These are phyloP conservation scores for Metopolophium dirhodum DNA, from an alignment of 1,140 invertebrate genomes.

Conservation along the genomic window DNA sequence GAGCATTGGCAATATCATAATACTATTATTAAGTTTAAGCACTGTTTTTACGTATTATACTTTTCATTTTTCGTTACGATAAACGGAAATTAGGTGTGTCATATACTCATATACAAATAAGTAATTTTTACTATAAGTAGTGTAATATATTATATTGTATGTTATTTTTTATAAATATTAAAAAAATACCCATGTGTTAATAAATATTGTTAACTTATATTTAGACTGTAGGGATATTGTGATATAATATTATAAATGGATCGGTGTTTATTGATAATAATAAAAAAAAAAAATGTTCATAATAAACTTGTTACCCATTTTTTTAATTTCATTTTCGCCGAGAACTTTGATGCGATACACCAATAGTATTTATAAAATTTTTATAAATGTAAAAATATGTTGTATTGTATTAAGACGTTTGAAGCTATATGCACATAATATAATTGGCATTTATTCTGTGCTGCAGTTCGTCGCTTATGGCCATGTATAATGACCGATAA, in stretches of 20 bases:
- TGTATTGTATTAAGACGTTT: no score
- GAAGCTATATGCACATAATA: no score
- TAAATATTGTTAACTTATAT: constrained; percentile 24
- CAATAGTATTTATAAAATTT: no score
- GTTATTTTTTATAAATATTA: constrained; percentile 39
- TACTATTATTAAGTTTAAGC: neutral
- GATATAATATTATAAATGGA: constrained; percentile 43
- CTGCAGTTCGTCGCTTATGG: no score
- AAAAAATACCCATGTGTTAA: constrained; percentile 5
- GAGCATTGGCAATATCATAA: neutral
- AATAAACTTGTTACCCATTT: neutral
- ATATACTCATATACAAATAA: neutral
- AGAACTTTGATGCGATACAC: no score
- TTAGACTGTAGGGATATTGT: constrained; percentile 33
- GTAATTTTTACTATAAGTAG: neutral
- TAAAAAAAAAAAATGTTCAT: constrained; percentile 3
- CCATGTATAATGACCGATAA: no score
- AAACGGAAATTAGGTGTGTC: neutral
- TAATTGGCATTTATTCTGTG: no score
- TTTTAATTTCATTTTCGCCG: neutral
- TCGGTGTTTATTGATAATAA: constrained; percentile 32
- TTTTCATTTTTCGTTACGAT: neutral
- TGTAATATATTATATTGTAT: constrained; percentile 1
- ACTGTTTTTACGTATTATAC: neutral
- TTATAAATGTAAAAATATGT: no score